Percentiles rank a stretch among this genome's conserved stretches.
phyloP scores from a whole-genome alignment of 2,888 invertebrate genomes.

The Nemoura dubitans region DNA sequence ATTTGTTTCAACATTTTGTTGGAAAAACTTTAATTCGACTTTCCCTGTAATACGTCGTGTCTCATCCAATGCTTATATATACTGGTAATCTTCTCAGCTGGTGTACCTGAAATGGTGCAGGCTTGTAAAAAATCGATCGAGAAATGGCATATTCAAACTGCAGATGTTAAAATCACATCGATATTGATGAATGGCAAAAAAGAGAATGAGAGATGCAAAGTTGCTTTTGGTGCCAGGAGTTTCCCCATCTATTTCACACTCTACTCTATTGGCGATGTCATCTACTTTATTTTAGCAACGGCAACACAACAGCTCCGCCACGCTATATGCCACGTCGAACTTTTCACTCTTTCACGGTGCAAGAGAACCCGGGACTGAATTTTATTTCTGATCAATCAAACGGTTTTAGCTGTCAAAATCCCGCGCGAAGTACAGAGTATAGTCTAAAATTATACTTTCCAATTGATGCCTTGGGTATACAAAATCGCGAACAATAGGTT shows the following conservation, averaged over 20 bases:
- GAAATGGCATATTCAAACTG: background rate
- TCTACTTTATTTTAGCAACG: background rate
- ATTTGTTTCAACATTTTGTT: too few species aligned
- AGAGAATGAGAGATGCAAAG: background rate
- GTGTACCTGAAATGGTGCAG: background rate
- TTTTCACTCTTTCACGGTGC: background rate
- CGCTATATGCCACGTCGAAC: background rate
- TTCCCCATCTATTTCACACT: background rate
- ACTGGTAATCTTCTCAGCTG: background rate
- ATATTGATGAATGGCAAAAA: background rate
- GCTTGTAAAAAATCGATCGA: background rate
- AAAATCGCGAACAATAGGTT: background rate
- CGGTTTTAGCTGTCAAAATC: background rate
- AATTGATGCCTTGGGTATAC: background rate
- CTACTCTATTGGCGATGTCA: background rate
- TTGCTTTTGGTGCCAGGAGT: background rate
- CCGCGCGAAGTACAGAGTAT: background rate
- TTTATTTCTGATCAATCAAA: slow-evolving; percentile 15
- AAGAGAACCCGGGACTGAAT: background rate
- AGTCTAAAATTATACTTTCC: slow-evolving; percentile 23
- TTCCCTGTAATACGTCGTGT: background rate
- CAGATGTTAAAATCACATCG: background rate
- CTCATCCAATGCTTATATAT: background rate
- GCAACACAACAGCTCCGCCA: background rate
- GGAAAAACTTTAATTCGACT: too few species aligned